Base-by-base conservation (phyloP, 2,888 invertebrate species). In the Minunthozetes semirufus region DNA sequence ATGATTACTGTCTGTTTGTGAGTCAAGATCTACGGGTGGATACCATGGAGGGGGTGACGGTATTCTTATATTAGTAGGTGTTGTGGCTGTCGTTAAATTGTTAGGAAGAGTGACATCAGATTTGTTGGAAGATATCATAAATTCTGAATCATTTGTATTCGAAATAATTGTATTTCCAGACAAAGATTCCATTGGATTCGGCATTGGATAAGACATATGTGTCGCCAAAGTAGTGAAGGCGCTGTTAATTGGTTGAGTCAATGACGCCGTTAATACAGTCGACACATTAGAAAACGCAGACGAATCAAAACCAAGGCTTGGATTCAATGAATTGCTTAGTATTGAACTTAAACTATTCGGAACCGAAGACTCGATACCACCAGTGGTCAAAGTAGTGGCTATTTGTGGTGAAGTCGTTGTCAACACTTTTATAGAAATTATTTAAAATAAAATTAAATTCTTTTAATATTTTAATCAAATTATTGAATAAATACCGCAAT, bases 1-100 rank as follows among this genome's bases (percentile, higher is more conserved):
- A 84, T 96, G 95, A 86, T 98, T 98, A 81, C 93, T 94, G 84
- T 99, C 98, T 0, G 98, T 99, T 86, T 95, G 94, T 9, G 94
- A 94, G 85, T 99, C 96, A 78, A 99, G 91, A 83, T 98, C 95
- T 33, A 84, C 80, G 8, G 79, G 76, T n/a, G 80, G 79, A 74
- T 70, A 74, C 70, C 70, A 74, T 19, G 74, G 74, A 8, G 74
- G 74, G 8, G 74, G 70, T 6, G 72, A 75, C 9, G 59, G 27
- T 38, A 68, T 50, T 11, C 71, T 56, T 17, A 42, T 50, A 27
- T 59, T 72, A 11, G 27, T 42, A 9, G 50, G 13, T n/a, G 66
- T 17, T 17, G 56, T 22, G 15, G 66, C 42, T 19, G 71, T 46
- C 53, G 33, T 61, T 22, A n/a, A 59, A 33, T n/a, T 29, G 29